phyloP scores from a whole-genome alignment of 2,888 invertebrate species.

The Operophtera brumata region DNA sequence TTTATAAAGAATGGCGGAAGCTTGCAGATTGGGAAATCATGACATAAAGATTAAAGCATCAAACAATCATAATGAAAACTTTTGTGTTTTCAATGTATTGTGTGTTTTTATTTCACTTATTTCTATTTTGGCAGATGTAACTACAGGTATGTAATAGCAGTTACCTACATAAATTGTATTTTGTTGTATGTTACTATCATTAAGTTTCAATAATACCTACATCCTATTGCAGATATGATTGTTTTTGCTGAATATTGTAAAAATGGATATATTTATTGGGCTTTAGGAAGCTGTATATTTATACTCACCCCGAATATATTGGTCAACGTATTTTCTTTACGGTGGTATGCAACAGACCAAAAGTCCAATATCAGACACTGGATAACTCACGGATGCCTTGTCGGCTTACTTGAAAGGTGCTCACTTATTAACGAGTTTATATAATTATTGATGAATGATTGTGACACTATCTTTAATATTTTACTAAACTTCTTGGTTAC shows the following conservation, averaged over 20 bases:
- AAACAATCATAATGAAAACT: constrained; percentile 67
- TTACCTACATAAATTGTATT: not conserved
- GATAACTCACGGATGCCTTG: constrained; percentile 77
- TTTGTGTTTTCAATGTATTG: constrained; percentile 75
- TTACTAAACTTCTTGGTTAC: constrained; percentile 48
- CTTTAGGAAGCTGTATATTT: constrained; percentile 75
- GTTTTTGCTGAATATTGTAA: constrained; percentile 81
- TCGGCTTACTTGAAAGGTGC: constrained; percentile 82
- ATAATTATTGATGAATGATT: no score
- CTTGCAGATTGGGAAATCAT: constrained; percentile 63
- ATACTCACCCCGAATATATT: constrained; percentile 79
- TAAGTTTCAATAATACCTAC: not conserved
- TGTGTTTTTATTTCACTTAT: constrained; percentile 80
- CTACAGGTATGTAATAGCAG: constrained; percentile 73
- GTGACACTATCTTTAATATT: no score
- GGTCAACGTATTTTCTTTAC: constrained; percentile 81
- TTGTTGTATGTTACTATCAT: not conserved
- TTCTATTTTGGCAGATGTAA: constrained; percentile 80
- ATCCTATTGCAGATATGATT: constrained; percentile 74
- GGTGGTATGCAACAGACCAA: constrained; percentile 78
- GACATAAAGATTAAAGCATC: constrained; percentile 57
- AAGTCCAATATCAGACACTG: constrained; percentile 68
- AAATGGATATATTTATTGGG: constrained; percentile 79
- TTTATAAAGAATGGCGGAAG: constrained; percentile 65
- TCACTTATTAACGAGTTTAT: no score